These are phyloP conservation scores for Gnatocerus cornutus DNA, from an alignment of 2,888 invertebrate species.

Conservation along the genomic window DNA sequence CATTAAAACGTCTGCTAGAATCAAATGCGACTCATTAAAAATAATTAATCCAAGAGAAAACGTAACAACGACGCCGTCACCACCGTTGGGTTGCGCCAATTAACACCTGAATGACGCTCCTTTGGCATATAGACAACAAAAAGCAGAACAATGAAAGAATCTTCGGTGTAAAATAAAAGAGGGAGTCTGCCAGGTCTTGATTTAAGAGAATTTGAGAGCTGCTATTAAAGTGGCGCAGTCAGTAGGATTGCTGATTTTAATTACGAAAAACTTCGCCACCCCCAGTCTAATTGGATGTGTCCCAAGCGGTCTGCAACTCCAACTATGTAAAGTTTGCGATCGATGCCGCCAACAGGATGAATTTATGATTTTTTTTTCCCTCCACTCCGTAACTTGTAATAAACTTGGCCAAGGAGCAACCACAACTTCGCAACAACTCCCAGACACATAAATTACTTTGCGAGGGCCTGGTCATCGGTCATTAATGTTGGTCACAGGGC, in stretches of 20 bases:
- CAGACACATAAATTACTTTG: constrained; percentile 19
- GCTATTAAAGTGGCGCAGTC: constrained; percentile 3
- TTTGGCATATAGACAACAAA: too few relatives aligned
- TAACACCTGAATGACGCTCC: constrained; percentile 11
- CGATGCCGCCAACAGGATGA: constrained; percentile 7
- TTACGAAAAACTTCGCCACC: too few relatives aligned
- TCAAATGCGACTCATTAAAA: constrained; percentile 45
- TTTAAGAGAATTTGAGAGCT: too few relatives aligned
- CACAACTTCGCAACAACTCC: constrained; percentile 18
- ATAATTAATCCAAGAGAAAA: constrained; percentile 41
- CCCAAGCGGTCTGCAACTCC: constrained; percentile 1
- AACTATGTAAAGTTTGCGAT: constrained; percentile 9
- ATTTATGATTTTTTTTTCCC: constrained; percentile 12
- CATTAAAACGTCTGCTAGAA: constrained; percentile 41
- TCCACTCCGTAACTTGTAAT: constrained; percentile 5
- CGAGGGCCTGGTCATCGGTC: constrained; percentile 10
- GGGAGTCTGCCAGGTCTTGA: too few relatives aligned
- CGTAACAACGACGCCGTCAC: constrained; percentile 25
- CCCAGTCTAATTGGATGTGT: constrained; percentile 6
- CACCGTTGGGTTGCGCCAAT: constrained; percentile 21
- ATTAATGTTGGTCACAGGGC: constrained; percentile 16
- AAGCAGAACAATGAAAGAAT: too few relatives aligned
- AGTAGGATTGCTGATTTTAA: neutral
- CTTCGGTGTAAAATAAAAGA: too few relatives aligned
- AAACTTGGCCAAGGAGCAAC: constrained; percentile 9